Percentiles rank a stretch among this genome's conserved stretches.
These are phyloP conservation scores for Uria lomvia DNA, from an alignment of 2,113 vertebrate species.

Conservation along the genomic window DNA sequence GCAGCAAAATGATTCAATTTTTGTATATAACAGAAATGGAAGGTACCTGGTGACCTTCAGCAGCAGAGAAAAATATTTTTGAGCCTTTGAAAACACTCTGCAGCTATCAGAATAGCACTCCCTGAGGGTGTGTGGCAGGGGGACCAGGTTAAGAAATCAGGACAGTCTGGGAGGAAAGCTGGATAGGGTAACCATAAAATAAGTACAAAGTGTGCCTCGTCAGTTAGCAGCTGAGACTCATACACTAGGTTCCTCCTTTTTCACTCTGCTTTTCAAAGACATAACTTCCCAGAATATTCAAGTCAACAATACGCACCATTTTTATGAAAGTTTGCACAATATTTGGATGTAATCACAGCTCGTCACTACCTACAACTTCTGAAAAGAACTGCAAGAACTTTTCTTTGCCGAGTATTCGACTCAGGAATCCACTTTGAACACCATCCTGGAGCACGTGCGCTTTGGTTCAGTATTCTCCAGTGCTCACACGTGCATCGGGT, in stretches of 20 bases:
- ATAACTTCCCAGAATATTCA: background rate
- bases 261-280: background rate
- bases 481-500: background rate
- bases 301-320: background rate
- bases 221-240: background rate
- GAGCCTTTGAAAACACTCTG: background rate
- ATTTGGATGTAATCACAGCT: background rate
- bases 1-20: background rate
- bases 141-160: background rate
- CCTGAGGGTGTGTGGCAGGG: background rate
- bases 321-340: background rate
- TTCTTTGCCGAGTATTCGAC: background rate
- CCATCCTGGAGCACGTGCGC: fast-evolving
- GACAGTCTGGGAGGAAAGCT: background rate
- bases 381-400: background rate
- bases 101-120: fast-evolving
- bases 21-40: background rate
- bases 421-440: background rate
- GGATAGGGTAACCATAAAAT: fast-evolving
- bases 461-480: background rate
- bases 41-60: background rate
- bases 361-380: background rate
- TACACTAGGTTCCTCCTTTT: fast-evolving
- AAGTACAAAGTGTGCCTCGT: background rate
- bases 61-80: background rate